Evolutionary conservation across 2,113 vertebrate genomes (phyloP), one percentile per base, ranked within the genome.

Genomic region (Poeciliopsis prolifica): DNA sequence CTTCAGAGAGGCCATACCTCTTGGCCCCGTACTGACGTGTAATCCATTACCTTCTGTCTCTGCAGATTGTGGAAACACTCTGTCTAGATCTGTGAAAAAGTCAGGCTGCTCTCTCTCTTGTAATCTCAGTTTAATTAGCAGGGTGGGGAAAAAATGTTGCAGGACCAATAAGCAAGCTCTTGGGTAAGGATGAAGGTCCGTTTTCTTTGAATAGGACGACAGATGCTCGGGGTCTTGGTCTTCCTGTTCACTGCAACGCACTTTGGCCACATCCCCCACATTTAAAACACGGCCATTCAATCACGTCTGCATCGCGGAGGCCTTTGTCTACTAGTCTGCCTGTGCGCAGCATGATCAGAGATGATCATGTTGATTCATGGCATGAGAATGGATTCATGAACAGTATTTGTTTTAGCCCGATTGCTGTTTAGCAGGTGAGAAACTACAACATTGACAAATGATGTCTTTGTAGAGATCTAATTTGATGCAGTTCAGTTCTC

Each of bases 201-300:
- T 75, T 83, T 73, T 76, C 73, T 61, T 30, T 80, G 74, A 89
- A 81, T 68, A 62, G 77, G 68, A 83, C 65, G 82, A 82, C 91
- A 92, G 91, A 91, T 91, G 90, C 85, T 82, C 70, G 51, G 75
- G 81, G 81, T 74, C 75, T 66, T 72, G 63, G 69, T 69, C 69
- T 78, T 68, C 51, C 48, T 76, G n/a, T 72, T 71, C 81, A 79
- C 68, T 48, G 33, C 54, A 24, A 69, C 26, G 81, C 28, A 65
- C 54, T 68, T 4, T 15, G 28, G 72, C 48, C 75, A 70, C 83
- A n/a, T 40, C 73, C 82, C 82, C 80, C 81, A 83, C 73, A 62
- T 29, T 61, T 69, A 42, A 35, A 64, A 11, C 30, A 22, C 28
- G 75, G 72, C 76, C 61, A 74, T 69, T 92, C 74, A 84, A 26